phyloP scores from a whole-genome alignment of 2,888 invertebrate genomes.

The Dilophus febrilis region DNA sequence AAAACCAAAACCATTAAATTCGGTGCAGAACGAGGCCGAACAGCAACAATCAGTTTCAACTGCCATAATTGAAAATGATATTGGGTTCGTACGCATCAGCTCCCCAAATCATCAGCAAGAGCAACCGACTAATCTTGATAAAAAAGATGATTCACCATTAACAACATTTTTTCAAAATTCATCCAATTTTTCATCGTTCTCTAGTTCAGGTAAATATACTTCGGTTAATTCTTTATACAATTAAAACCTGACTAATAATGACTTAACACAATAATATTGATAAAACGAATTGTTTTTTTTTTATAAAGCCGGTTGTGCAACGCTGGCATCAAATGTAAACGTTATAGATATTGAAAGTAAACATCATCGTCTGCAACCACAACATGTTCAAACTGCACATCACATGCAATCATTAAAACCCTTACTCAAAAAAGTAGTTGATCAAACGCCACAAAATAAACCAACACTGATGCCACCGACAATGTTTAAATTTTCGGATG shows the following conservation, averaged over 20 bases:
- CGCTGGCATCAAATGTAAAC: slow-evolving; percentile 2
- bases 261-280: slow-evolving; percentile 13
- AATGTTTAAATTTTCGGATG: slow-evolving; percentile 51
- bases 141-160: slow-evolving; percentile 34
- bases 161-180: slow-evolving; percentile 38
- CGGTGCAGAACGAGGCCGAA: slow-evolving; percentile 16
- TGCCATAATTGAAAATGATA: slow-evolving; percentile 32
- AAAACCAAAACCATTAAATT: slow-evolving; percentile 4
- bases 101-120: slow-evolving; percentile 28
- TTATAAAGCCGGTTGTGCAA: neutral
- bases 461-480: slow-evolving; percentile 73
- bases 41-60: slow-evolving; percentile 21
- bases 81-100: slow-evolving; percentile 36
- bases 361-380: neutral
- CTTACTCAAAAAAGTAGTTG: too few relatives aligned
- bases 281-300: slow-evolving; percentile 17
- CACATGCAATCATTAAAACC: slow-evolving; percentile 7
- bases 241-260: too few relatives aligned
- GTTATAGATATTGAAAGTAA: slow-evolving; percentile 4
- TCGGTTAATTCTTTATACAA: too few relatives aligned
- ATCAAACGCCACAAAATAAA: slow-evolving; percentile 37
- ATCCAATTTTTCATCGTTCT: slow-evolving; percentile 24
- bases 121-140: slow-evolving; percentile 4
- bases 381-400: too few relatives aligned
- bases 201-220: neutral